Percentiles rank a stretch among this genome's conserved stretches.
These are phyloP conservation scores for Cantharis flavilabris DNA, from an alignment of 2,888 invertebrate genomes.

Conservation along the genomic window DNA sequence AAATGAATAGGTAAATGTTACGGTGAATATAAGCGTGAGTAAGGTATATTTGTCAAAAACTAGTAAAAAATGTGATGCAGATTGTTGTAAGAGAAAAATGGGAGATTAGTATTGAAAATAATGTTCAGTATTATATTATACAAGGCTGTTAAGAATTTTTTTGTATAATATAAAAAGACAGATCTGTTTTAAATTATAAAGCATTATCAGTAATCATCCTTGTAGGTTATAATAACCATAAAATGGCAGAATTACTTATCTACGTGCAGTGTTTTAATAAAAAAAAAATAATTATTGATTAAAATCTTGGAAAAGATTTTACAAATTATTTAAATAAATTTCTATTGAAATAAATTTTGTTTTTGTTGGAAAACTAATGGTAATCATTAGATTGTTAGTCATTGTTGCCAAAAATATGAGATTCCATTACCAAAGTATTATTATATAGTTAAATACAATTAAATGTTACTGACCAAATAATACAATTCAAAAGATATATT, in stretches of 20 bases:
- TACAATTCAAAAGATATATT: constrained; percentile 16
- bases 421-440: constrained; percentile 50
- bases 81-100: background rate
- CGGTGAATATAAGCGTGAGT: constrained; percentile 38
- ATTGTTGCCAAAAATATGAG: constrained; percentile 48
- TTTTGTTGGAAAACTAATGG: constrained; percentile 24
- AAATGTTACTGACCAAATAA: constrained; percentile 43
- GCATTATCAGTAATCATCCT: constrained; percentile 15
- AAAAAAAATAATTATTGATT: constrained; percentile 12
- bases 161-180: background rate
- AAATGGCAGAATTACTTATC: constrained; percentile 46
- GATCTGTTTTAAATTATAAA: constrained; percentile 16
- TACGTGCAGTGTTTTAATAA: constrained; percentile 38
- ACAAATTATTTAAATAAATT: constrained; percentile 27
- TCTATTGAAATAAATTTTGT: constrained; percentile 32
- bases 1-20: constrained; percentile 61
- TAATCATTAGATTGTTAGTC: constrained; percentile 38
- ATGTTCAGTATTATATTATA: constrained; percentile 2
- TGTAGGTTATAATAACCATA: constrained; percentile 54
- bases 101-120: background rate
- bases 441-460: constrained; percentile 36
- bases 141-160: constrained; percentile 30
- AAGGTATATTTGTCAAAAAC: background rate
- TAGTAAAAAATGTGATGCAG: background rate
- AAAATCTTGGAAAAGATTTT: constrained; percentile 15